phyloP scores from a whole-genome alignment of 2,113 vertebrate species.

The Callaeas wilsoni region DNA sequence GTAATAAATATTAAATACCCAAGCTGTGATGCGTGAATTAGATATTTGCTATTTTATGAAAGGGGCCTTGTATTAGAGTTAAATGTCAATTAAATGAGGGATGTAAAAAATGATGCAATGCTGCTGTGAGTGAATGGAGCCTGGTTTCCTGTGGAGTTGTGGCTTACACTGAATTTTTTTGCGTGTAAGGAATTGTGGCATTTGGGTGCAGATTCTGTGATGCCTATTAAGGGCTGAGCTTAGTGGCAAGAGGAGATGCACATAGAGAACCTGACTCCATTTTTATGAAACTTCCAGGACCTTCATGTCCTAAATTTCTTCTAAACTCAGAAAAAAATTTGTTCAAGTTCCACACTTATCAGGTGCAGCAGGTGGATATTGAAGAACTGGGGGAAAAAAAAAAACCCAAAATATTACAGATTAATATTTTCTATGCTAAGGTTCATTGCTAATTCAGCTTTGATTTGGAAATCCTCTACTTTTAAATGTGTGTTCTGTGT shows the following conservation, averaged over 20 bases:
- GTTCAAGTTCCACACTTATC: not conserved
- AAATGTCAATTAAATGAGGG: slow-evolving; percentile 33
- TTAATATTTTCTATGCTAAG: not conserved
- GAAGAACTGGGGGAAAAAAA: not conserved
- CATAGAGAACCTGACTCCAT: not conserved
- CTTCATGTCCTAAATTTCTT: not conserved
- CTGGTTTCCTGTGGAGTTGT: not conserved
- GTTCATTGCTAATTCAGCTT: not conserved
- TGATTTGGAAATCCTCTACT: not conserved
- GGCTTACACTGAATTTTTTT: not conserved
- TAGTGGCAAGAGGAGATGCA: not conserved
- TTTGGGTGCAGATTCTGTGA: not conserved
- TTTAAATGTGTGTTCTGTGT: not conserved
- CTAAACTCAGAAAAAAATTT: not conserved
- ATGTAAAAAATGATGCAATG: not conserved
- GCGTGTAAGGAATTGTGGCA: not conserved
- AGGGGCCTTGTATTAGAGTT: not conserved
- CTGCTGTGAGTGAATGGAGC: not conserved
- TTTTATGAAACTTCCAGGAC: not conserved
- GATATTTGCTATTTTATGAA: slow-evolving; percentile 1
- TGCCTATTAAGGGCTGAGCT: not conserved
- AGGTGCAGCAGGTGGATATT: not conserved
- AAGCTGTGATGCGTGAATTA: slow-evolving; percentile 26
- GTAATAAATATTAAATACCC: slow-evolving; percentile 56
- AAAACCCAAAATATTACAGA: accelerated